A percentile compares a stretch with the other conserved stretches of the same genome.
These are phyloP conservation scores for Apocrypta bakeri DNA, from an alignment of 1,140 invertebrate species.

Conservation along the genomic window DNA sequence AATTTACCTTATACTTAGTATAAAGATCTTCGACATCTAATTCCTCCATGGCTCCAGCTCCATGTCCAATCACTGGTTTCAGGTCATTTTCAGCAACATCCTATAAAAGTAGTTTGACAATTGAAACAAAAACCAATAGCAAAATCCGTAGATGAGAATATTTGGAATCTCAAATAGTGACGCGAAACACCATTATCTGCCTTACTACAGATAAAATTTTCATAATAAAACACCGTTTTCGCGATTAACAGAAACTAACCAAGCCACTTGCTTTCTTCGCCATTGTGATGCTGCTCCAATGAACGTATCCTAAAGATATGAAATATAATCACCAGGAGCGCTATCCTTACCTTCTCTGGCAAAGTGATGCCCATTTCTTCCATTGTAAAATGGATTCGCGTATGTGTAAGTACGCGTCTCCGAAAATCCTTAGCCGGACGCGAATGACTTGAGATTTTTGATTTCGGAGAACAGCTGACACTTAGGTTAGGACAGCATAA, in stretches of 20 bases:
- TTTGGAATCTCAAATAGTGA: neutral
- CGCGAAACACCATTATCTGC: neutral
- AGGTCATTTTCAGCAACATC: slow-evolving; percentile 78
- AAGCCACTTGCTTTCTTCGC: neutral
- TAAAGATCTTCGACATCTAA: slow-evolving; percentile 93
- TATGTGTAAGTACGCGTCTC: neutral
- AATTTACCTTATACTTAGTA: slow-evolving; percentile 91
- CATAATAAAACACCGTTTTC: neutral
- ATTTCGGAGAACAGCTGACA: slow-evolving; percentile 4
- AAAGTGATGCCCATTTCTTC: slow-evolving; percentile 83
- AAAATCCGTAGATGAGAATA: neutral
- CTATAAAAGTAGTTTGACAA: slow-evolving; percentile 66
- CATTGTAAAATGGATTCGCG: slow-evolving; percentile 70
- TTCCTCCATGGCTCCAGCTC: slow-evolving; percentile 80
- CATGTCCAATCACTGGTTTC: slow-evolving; percentile 76
- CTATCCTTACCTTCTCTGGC: slow-evolving; percentile 79
- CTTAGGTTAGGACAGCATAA: slow-evolving; percentile 29
- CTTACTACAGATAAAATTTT: slow-evolving; percentile 23
- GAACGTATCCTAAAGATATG: neutral
- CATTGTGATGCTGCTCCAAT: neutral
- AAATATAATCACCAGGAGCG: neutral
- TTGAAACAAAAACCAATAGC: slow-evolving; percentile 15
- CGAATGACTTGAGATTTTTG: slow-evolving; percentile 59
- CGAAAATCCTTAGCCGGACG: slow-evolving; percentile 11
- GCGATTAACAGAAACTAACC: slow-evolving; percentile 15